Base-by-base conservation (phyloP, 2,888 invertebrate species). In the Synergus umbraculus region DNA sequence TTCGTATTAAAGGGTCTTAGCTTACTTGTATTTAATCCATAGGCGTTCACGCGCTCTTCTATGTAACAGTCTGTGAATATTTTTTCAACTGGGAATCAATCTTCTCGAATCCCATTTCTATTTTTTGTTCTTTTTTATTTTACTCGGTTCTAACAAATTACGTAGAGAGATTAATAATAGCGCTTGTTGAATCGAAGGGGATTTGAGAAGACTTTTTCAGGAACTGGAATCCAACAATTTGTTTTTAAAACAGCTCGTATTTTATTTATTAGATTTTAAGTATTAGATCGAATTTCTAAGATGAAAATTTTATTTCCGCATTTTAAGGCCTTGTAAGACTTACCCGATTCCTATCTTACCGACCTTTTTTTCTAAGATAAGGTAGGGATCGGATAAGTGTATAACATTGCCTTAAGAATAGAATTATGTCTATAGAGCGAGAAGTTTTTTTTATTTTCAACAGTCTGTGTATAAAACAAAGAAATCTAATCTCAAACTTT, bases 1-100 rank as follows among this genome's bases (percentile, higher is more conserved):
- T 83, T 83, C 82, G 83, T 83, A 85, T 86, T 85, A 81, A 86
- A 82, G 77, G 80, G 82, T 85, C 82, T 85, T 85, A 82, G 81
- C 79, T 78, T 85, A 83, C 81, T 83, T 78, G 80, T 85, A 84
- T 85, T 85, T 88, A 85, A 85, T 85, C 81, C 81, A 82, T 86
- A 85, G 82, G 83, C 82, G 81, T 81, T 67, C 81, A 81, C 82
- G 79, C 81, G 80, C 85, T 85, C 83, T 84, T 83, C 83, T 83
- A 86, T 83, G 83, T 85, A 82, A 85, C 83, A 73, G 80, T 82
- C 76, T 85, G 85, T 85, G 86, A 80, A 83, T 81, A 76, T 29
- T 29, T 76, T 73, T 54, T 37, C n/a, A 37, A n/a, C n/a, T 37
- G 15, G 37, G 37, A 73, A n/a, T 15, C 73, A 15, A 73, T 73